Conservation (phyloP, 2,113 vertebrate genomes). For the Cairina moschata region DNA sequence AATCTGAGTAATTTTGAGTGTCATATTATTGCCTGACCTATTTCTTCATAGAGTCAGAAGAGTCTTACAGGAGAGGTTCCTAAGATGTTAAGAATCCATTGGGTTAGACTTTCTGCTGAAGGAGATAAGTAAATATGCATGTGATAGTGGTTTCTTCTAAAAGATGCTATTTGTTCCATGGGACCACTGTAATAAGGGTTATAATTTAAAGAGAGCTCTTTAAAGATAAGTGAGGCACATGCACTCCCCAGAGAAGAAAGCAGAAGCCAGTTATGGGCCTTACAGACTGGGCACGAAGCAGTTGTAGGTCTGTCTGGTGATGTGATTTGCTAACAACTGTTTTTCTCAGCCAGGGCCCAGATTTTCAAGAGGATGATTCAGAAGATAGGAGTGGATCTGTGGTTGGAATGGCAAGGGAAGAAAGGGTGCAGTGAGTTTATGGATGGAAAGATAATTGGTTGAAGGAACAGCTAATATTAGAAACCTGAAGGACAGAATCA, state of each 20-base stretch:
- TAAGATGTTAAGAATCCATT: background rate
- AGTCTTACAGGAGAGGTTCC: background rate
- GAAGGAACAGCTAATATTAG: background rate
- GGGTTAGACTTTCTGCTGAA: background rate
- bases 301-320: too few species aligned
- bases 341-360: background rate
- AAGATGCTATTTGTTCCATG: background rate
- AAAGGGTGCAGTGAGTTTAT: background rate
- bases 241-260: background rate
- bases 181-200: background rate
- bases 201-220: background rate
- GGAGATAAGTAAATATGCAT: background rate
- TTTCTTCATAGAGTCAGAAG: background rate
- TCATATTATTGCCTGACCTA: background rate
- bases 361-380: background rate
- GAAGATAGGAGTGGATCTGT: background rate
- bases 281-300: accelerated
- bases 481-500: background rate
- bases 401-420: background rate
- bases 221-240: background rate
- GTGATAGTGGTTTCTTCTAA: background rate
- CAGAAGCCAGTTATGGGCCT: background rate
- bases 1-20: background rate
- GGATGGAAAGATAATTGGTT: background rate
- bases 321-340: background rate